Evolutionary conservation across 2,113 vertebrate species (phyloP), one percentile per base, ranked within the genome.

Genomic region (Myiopsitta monachus): DNA sequence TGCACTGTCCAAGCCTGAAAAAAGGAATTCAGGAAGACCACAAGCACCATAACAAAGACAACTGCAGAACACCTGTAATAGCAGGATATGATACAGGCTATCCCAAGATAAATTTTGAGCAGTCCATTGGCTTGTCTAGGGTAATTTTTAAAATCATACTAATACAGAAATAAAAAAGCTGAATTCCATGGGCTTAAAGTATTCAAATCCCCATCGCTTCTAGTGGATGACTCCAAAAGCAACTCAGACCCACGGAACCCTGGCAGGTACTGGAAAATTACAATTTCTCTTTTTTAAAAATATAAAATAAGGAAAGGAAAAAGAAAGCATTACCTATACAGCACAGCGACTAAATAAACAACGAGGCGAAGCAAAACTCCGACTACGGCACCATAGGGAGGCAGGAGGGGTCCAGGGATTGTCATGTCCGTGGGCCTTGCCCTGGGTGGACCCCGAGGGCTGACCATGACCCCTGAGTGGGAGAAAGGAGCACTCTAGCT

Each of bases 271-370:
- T 21, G 27, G 7, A 92, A 92, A 83, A 68, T 18, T 36, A 77
- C 11, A 67, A 64, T 36, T 70, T 51, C 17, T 24, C 44, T 82
- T 38, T 6, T 6, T 54, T 30, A 7, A 18, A 19, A 31, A 55
- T 30, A 55, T 26, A 44, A 84, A 86, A 24, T 23, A 67, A 91
- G 39, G 41, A 88, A 83, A 90, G 26, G 44, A 84, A 88, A 94
- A 76, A 87, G 81, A 83, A 94, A 88, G 63, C 80, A 97, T 98
- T 98, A 98, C 98, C 97, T 98, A 97, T 96, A 96, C 7, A 98
- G 88, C 80, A 97, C 73, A 95, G 94, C n/a, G 6, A 96, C 83
- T 90, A 97, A 83, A 96, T 97, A 97, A 79, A 97, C 85, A 96
- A 96, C 15, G 95, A 98, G 66, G 94, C 18, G 97, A 97, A 98